Conservation (phyloP, 2,113 vertebrate genomes). For the Sinocyclocheilus grahami region DNA sequence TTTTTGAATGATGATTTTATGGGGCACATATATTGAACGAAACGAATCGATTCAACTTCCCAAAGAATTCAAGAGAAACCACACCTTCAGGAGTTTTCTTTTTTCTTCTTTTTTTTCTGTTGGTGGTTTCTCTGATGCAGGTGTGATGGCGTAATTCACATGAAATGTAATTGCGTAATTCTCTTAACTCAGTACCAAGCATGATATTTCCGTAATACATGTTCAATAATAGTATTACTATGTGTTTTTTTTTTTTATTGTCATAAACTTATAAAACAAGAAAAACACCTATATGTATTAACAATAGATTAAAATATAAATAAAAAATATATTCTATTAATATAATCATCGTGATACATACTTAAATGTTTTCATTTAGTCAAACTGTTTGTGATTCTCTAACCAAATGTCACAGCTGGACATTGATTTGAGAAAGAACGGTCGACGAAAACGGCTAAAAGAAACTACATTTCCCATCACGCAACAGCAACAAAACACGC, state of each 20-base stretch:
- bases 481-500: not conserved
- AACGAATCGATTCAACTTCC: not conserved
- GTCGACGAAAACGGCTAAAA: not conserved
- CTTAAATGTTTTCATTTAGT: not conserved
- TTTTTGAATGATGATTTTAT: not conserved
- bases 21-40: not conserved
- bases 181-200: not conserved
- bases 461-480: slow-evolving; percentile 47
- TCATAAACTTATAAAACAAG: no score
- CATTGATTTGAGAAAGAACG: not conserved
- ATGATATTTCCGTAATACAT: not conserved
- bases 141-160: not conserved
- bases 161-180: not conserved
- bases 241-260: no score
- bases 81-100: not conserved
- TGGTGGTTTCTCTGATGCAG: not conserved
- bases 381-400: not conserved
- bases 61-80: not conserved
- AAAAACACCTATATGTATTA: not conserved
- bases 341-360: not conserved
- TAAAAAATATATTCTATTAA: not conserved
- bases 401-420: not conserved
- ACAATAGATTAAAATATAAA: not conserved
- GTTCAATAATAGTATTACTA: not conserved
- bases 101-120: not conserved